These are phyloP conservation scores for Catocala fraxini DNA, from an alignment of 2,888 invertebrate genomes.

Conservation along the genomic window DNA sequence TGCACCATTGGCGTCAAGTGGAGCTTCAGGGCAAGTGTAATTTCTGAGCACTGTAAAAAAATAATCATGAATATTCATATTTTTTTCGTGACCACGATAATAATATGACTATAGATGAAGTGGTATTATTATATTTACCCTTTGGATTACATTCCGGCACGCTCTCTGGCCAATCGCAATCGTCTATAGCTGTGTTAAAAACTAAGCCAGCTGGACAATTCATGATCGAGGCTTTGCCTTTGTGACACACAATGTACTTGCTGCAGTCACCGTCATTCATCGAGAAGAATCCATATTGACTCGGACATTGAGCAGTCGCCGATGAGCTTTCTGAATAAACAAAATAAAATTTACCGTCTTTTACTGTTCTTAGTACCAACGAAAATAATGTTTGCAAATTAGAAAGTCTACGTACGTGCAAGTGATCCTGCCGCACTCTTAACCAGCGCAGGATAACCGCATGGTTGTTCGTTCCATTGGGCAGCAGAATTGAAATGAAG, in stretches of 20 bases:
- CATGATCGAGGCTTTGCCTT: constrained; percentile 66
- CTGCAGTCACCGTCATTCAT: constrained; percentile 65
- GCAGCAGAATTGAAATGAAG: too few species aligned
- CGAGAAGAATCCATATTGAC: constrained; percentile 63
- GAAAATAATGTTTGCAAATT: too few species aligned
- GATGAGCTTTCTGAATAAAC: constrained; percentile 36
- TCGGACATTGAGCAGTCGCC: constrained; percentile 52
- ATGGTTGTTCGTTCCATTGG: too few species aligned
- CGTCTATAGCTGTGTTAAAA: constrained; percentile 58
- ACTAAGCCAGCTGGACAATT: constrained; percentile 70
- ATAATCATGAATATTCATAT: too few species aligned
- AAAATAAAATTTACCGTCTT: background rate
- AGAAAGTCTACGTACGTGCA: too few species aligned
- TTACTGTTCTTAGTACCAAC: too few species aligned
- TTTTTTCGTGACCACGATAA: too few species aligned
- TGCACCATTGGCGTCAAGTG: constrained; percentile 48
- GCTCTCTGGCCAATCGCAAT: constrained; percentile 73
- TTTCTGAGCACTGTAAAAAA: constrained; percentile 58
- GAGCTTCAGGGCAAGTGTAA: constrained; percentile 61
- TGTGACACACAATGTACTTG: constrained; percentile 67
- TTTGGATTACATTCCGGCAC: constrained; percentile 68
- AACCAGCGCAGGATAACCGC: too few species aligned
- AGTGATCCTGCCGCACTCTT: too few species aligned
- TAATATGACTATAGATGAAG: too few species aligned
- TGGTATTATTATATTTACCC: constrained; percentile 37